Evolutionary conservation across 1,140 invertebrate species (phyloP), one percentile per base, ranked within the genome.

Genomic region (Drosophila lacteicornis): DNA sequence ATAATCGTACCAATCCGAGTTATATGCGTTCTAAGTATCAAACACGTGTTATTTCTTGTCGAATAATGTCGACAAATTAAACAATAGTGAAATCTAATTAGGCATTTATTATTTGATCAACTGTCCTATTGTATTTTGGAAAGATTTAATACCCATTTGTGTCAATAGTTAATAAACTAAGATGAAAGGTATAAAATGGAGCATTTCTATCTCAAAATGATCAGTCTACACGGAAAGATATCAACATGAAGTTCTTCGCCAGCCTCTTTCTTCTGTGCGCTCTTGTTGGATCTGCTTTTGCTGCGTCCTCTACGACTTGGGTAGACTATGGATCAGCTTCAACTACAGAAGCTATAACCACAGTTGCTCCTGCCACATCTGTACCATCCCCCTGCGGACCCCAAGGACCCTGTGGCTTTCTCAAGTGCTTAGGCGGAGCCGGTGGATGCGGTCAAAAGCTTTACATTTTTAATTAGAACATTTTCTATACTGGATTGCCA

Each of bases 201-300:
- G 3, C 0, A 47, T 5, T 30, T n/a, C 5, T 12, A 4, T 33
- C 5, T 4, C 3, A n/a, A 13, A 27, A 17, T 12, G 11, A 61
- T 36, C n/a, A 46, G 19, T 66, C 22, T 36, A 0, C 0, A 19
- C 6, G 6, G 11, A 19, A 60, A 60, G 27, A 19, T 43, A 22
- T n/a, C 5, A 60, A 27, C 15, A 66, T 66, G 53, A 59, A 66
- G 63, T 38, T 60, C 19, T 36, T 60, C 1, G 22, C 12, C 15
- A 19, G 19, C 12, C 7, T 60, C 2, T 12, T 66, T 2, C 17
- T 66, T 0, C 6, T 60, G 11, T 46, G 40, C 8, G n/a, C 42
- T 13, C 9, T 47, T 2, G 8, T 30, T 11, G 40, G 42, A 47
- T 25, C 17, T 17, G 25, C 13, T 0, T 30, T 30, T 0, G 25